Base-by-base conservation (phyloP, 1,140 invertebrate genomes). In the Bursaphelenchus mucronatus region DNA sequence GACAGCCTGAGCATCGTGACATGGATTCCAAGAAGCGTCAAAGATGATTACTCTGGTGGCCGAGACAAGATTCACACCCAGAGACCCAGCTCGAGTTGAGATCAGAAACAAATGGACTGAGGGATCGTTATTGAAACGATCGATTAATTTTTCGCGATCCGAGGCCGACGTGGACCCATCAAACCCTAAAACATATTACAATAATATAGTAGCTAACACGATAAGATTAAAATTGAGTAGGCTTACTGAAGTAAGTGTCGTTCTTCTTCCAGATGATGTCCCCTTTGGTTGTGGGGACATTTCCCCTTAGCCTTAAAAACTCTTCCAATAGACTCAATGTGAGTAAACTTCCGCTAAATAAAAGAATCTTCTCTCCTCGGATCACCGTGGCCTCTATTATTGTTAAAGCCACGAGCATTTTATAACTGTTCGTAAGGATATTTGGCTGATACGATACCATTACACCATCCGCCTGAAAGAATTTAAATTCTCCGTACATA, bases 1-100 rank as follows among this genome's bases (percentile, higher is more conserved):
- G 1, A 98, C 41, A 53, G 81, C 80, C 83, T 98, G 94, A 1
- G 93, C 95, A 81, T 98, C 94, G 81, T 97, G 94, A 79, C 94
- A 97, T n/a, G 95, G 95, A 84, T 99, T 98, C 94, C 94, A 67
- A n/a, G 91, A 95, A 45, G 94, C 94, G 84, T 99, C 95, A 76
- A 97, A 90, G 41, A 99, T 92, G 21, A 98, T 89, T 0, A 97
- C 94, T 54, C 95, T 84, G 84, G 96, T 97, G 0, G 95, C 95
- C 21, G 94, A 94, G 30, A 86, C 80, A 70, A 99, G 86, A 85
- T 99, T 99, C 54, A 99, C 96, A 6, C 95, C 95, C 13, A 99
- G 84, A 21, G 92, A 96, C 13, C 94, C 94, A 58, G 94, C 95
- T 78, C 92, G 87, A 0, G 94, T 98, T 0, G 92, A 97, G n/a